These are phyloP conservation scores for Dynastes hyllus DNA, from an alignment of 2,888 invertebrate genomes.

Conservation along the genomic window DNA sequence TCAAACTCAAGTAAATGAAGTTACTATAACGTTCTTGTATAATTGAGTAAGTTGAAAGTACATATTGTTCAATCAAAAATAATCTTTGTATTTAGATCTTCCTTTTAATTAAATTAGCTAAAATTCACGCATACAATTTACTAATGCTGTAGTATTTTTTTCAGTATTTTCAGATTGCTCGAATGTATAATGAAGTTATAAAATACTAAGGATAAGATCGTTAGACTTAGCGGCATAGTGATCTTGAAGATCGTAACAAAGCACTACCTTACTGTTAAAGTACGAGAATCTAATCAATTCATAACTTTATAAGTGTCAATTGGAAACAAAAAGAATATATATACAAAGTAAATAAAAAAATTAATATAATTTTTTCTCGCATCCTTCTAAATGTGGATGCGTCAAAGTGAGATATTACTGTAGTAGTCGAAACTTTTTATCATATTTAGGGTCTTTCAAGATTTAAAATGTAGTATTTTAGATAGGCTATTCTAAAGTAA, in stretches of 20 bases:
- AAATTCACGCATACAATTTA: neutral
- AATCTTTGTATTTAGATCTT: neutral
- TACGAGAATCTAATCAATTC: conserved; percentile 57
- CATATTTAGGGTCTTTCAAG: conserved; percentile 63
- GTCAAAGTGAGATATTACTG: conserved; percentile 76
- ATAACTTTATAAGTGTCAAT: conserved; percentile 64
- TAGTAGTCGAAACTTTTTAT: conserved; percentile 68
- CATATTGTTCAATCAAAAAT: neutral
- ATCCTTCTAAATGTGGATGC: conserved; percentile 70
- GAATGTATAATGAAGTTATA: conserved; percentile 28
- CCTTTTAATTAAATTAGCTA: neutral
- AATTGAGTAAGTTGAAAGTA: conserved; percentile 21
- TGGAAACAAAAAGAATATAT: conserved; percentile 58
- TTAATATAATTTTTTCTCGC: conserved; percentile 62
- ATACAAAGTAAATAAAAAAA: conserved; percentile 46
- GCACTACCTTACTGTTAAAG: conserved; percentile 50
- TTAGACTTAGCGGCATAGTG: conserved; percentile 37
- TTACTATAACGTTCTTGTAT: conserved; percentile 19
- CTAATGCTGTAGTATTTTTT: neutral
- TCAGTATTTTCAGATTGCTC: conserved; percentile 11
- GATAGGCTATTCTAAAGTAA: conserved; percentile 52
- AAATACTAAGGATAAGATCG: conserved; percentile 52
- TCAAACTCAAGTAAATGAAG: conserved; percentile 36
- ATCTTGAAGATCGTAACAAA: conserved; percentile 37
- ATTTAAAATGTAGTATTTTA: conserved; percentile 61